phyloP scores from a whole-genome alignment of 1,140 invertebrate genomes.

The Drosophila arawakana region DNA sequence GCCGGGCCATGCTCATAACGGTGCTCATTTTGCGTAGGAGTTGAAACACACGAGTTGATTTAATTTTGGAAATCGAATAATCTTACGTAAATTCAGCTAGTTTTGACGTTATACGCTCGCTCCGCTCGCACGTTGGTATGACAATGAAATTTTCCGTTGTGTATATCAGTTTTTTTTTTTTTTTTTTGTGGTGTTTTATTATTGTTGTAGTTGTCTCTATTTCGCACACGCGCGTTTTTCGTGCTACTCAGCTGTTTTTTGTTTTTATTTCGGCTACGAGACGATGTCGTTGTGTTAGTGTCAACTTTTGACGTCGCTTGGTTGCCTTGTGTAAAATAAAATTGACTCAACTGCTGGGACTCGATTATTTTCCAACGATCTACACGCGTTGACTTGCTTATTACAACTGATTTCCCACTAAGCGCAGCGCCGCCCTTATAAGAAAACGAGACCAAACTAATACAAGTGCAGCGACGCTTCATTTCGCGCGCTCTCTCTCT shows the following conservation, averaged over 20 bases:
- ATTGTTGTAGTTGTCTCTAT: conserved; percentile 41
- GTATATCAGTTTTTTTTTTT: conserved; percentile 30
- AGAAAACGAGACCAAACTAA: conserved; percentile 67
- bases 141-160: conserved; percentile 69
- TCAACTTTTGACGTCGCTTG: conserved; percentile 30
- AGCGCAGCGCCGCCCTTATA: conserved; percentile 67
- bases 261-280: conserved; percentile 53
- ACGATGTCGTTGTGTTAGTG: conserved; percentile 5
- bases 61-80: conserved; percentile 2
- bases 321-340: conserved; percentile 4
- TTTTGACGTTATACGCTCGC: conserved; percentile 26
- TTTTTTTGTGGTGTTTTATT: conserved; percentile 5
- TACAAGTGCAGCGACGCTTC: conserved; percentile 34
- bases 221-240: conserved; percentile 73
- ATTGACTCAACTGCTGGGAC: neutral
- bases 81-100: conserved; percentile 50
- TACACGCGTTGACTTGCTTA: conserved; percentile 54
- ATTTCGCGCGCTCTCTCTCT: conserved; percentile 19
- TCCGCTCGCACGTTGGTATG: conserved; percentile 32
- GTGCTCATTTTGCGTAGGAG: conserved; percentile 62
- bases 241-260: conserved; percentile 70
- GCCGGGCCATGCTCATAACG: conserved; percentile 67
- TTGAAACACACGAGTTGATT: conserved; percentile 36
- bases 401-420: conserved; percentile 66
- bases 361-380: conserved; percentile 33